These are phyloP conservation scores for Eidolon dupreanum DNA, from an alignment of 2,797 vertebrate genomes.

Conservation along the genomic window DNA sequence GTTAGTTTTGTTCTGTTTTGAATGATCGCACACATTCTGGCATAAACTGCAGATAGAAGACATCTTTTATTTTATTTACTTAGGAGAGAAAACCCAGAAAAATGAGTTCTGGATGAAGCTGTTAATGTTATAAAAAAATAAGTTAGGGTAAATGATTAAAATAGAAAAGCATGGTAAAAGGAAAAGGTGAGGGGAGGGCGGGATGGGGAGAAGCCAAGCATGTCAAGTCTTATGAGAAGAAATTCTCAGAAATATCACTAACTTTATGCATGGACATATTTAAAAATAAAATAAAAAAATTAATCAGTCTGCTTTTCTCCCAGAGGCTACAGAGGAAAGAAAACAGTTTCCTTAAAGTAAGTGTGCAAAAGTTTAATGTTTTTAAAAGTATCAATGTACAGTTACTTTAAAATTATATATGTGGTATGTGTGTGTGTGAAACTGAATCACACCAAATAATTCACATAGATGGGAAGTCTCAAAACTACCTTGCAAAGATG, in stretches of 20 bases:
- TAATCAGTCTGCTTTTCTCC: background rate
- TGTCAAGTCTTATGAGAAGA: background rate
- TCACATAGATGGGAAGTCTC: background rate
- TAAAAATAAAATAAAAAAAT: background rate
- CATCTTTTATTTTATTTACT: background rate
- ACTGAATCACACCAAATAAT: background rate
- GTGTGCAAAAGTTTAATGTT: background rate
- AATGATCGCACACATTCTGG: constrained; percentile 41
- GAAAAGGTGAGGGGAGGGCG: background rate
- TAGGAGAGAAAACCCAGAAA: background rate
- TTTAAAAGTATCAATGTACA: background rate
- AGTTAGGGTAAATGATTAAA: constrained; percentile 36
- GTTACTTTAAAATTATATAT: background rate
- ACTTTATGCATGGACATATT: background rate
- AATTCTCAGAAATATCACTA: background rate
- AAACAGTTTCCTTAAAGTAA: background rate
- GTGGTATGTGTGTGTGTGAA: background rate
- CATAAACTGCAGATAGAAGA: background rate
- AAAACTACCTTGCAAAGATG: background rate
- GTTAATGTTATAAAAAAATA: background rate
- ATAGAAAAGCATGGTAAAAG: background rate
- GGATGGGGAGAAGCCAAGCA: background rate
- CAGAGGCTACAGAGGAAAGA: background rate
- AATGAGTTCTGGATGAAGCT: background rate
- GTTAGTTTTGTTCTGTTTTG: constrained; percentile 35